Base-by-base conservation (phyloP, 2,113 vertebrate genomes). In the Acanthisitta chloris region DNA sequence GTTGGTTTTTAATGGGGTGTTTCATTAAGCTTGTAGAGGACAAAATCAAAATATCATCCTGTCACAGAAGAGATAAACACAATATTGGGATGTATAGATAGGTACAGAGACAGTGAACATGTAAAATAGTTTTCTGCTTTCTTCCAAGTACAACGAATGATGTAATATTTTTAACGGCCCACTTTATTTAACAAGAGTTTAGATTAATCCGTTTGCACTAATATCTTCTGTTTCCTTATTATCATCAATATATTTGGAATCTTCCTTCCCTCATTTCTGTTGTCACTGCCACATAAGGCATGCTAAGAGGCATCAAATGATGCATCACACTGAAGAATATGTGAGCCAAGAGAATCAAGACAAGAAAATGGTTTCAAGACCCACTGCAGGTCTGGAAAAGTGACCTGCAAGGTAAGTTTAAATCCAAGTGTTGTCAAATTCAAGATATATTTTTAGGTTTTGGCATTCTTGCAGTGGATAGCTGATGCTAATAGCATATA, bases 111-210 rank as follows among this genome's bases (percentile, higher is more conserved):
- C 16, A 70, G 33, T 0, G 3, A 20, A 74, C 15, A 46, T 7
- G 14, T 57, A 45, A 89, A 89, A 7, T 10, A 46, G 40, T 70
- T 51, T 62, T 58, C 23, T 51, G 20, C 21, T 76, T 80, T 70
- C 11, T 70, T 81, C 16, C 51, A 71, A 76, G 25, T 57, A 64
- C 31, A 72, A 77, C n/a, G 45, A 83, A 86, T 36, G 12, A 49
- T 45, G 72, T 88, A 69, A 77, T 71, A 46, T 57, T 92, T 86
- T 86, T 88, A 96, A 86, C 12, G 9, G 33, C 7, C 29, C 40
- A 70, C 38, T 92, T 86, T 78, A 91, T 81, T 88, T 43, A 81
- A 38, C 31, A 79, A 51, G 86, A 95, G 73, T 84, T 95, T 72
- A 89, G 58, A 85, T 96, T 61, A 86, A 78, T 89, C 31, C 12